Evolutionary conservation across 2,888 invertebrate species (phyloP).

Genomic region (Auanema freiburgensis): DNA sequence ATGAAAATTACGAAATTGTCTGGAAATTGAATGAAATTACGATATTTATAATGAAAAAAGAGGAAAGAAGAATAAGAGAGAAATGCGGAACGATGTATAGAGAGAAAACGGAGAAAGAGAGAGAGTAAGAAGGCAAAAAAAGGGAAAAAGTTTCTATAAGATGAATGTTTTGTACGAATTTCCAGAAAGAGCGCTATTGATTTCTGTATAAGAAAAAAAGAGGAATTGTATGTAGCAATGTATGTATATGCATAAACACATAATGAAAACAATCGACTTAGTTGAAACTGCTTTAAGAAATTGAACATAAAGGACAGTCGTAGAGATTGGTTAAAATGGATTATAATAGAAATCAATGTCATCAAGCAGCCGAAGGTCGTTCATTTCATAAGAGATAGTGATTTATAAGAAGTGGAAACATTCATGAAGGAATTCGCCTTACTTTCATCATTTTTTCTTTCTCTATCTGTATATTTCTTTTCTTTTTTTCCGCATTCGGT

Average conservation of each 20-base stretch:
- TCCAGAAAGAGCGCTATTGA: neutral
- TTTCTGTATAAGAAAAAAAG: neutral
- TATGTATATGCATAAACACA: neutral
- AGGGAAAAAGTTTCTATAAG: too few species aligned
- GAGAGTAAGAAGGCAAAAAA: too few species aligned
- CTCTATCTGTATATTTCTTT: slow-evolving; percentile 8
- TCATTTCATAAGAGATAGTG: slow-evolving; percentile 17
- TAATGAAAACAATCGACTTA: too few species aligned
- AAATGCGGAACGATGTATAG: too few species aligned
- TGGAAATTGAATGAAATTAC: too few species aligned
- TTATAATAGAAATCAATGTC: slow-evolving; percentile 1
- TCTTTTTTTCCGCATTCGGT: neutral
- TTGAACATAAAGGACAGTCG: slow-evolving; percentile 15
- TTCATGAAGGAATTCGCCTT: slow-evolving; percentile 15
- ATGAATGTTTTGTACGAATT: too few species aligned
- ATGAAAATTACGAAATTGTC: too few species aligned
- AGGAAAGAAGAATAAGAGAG: too few species aligned
- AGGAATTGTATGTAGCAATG: neutral
- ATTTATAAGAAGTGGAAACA: slow-evolving; percentile 10
- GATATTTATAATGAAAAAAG: too few species aligned
- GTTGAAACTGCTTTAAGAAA: slow-evolving; percentile 9
- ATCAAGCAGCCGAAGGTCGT: slow-evolving; percentile 2
- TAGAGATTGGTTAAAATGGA: neutral
- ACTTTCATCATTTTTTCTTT: slow-evolving; percentile 16
- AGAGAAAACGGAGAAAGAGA: too few species aligned